These are phyloP conservation scores for Nebria brevicollis DNA, from an alignment of 2,888 invertebrate genomes.

Conservation along the genomic window DNA sequence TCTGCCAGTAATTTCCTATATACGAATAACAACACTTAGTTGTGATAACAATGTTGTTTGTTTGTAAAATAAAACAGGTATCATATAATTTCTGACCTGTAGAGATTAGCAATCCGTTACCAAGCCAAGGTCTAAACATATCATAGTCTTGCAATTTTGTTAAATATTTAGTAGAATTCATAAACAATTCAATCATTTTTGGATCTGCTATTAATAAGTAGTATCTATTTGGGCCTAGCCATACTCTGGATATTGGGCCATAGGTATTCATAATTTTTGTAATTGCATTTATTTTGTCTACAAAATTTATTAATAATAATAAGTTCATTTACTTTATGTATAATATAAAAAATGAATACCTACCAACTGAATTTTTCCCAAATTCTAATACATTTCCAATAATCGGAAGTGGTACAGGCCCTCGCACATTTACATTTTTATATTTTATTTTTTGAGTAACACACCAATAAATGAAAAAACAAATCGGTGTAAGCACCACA, in stretches of 20 bases:
- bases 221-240: conserved; percentile 39
- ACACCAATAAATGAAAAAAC: too few relatives aligned
- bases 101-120: conserved; percentile 47
- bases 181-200: conserved; percentile 67
- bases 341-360: too few relatives aligned
- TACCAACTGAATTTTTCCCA: too few relatives aligned
- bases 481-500: too few relatives aligned
- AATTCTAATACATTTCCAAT: too few relatives aligned
- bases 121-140: conserved; percentile 27
- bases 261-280: conserved; percentile 29
- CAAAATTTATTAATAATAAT: too few relatives aligned
- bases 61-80: too few relatives aligned
- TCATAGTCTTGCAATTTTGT: conserved; percentile 22
- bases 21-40: conserved; percentile 43
- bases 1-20: conserved; percentile 70
- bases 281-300: conserved; percentile 39
- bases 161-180: conserved; percentile 28
- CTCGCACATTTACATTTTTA: too few relatives aligned
- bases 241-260: conserved; percentile 45
- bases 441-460: too few relatives aligned
- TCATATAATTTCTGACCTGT: conserved; percentile 47
- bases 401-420: too few relatives aligned
- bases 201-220: conserved; percentile 65
- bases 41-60: too few relatives aligned
- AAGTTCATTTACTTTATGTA: too few relatives aligned